A percentile compares a stretch with the other conserved stretches of the same genome.
Evolutionary conservation across 2,888 invertebrate genomes (phyloP).

Genomic region (Ctena decussata): DNA sequence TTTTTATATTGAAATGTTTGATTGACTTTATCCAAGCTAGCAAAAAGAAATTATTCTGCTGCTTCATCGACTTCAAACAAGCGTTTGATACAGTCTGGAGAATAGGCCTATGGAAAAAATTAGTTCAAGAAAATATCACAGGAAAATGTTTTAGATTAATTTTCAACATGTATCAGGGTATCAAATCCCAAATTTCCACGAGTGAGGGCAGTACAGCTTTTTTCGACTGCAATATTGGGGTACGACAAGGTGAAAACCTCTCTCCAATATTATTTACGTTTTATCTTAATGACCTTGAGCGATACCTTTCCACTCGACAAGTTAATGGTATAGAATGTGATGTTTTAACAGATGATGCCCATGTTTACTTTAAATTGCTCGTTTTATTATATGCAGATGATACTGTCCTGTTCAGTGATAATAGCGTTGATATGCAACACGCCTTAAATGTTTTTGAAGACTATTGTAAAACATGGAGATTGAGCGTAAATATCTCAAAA

Average conservation of each 20-base stretch:
- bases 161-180: slow-evolving; percentile 29
- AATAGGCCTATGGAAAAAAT: slow-evolving; percentile 20
- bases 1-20: slow-evolving; percentile 8
- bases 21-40: slow-evolving; percentile 8
- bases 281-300: background rate
- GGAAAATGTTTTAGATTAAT: slow-evolving; percentile 29
- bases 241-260: background rate
- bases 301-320: background rate
- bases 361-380: background rate
- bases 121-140: slow-evolving; percentile 4
- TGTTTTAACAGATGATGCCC: background rate
- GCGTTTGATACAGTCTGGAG: slow-evolving; percentile 39
- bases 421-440: background rate
- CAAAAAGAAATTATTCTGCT: slow-evolving; percentile 28
- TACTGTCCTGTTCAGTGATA: background rate
- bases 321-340: background rate
- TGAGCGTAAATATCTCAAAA: background rate
- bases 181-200: slow-evolving; percentile 18
- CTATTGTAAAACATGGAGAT: background rate
- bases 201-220: background rate
- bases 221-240: background rate
- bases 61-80: slow-evolving; percentile 29
- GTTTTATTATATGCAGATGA: slow-evolving; percentile 7
- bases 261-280: background rate
- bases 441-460: background rate